Percentiles rank a stretch among this genome's conserved stretches.
Conservation (phyloP, 2,113 vertebrate genomes). For the Alexandromys fortis region DNA sequence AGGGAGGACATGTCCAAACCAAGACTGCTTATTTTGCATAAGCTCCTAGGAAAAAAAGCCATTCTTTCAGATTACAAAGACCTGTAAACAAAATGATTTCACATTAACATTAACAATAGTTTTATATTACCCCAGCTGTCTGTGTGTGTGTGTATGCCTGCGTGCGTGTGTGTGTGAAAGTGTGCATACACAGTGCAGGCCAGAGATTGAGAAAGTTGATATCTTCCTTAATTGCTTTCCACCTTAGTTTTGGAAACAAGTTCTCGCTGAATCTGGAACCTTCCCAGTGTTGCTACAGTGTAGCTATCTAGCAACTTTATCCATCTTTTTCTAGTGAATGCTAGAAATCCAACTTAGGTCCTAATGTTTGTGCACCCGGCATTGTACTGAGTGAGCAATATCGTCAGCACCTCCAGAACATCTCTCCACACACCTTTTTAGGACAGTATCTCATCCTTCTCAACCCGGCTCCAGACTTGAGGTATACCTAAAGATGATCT, state of each 20-base stretch:
- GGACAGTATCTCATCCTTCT: background rate
- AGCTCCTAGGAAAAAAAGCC: background rate
- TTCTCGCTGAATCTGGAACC: background rate
- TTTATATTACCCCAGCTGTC: background rate
- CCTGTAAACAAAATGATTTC: background rate
- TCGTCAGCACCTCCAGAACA: background rate
- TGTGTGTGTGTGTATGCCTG: background rate
- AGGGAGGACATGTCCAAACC: background rate
- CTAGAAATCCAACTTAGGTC: background rate
- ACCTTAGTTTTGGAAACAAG: background rate
- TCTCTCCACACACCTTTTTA: background rate
- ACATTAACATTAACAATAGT: background rate
- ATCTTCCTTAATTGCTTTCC: background rate
- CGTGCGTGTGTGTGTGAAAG: fast-evolving
- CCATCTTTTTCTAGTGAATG: background rate
- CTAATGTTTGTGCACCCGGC: background rate
- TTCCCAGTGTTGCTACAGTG: background rate
- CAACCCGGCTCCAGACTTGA: background rate
- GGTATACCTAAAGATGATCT: background rate
- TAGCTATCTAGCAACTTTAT: background rate
- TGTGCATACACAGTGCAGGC: too few species aligned
- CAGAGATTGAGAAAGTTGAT: background rate
- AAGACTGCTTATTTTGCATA: slow-evolving; percentile 50
- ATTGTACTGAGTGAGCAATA: background rate
- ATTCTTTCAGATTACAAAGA: background rate